Conservation (phyloP, 2,888 invertebrate genomes). For the Drosophila kokeensis region DNA sequence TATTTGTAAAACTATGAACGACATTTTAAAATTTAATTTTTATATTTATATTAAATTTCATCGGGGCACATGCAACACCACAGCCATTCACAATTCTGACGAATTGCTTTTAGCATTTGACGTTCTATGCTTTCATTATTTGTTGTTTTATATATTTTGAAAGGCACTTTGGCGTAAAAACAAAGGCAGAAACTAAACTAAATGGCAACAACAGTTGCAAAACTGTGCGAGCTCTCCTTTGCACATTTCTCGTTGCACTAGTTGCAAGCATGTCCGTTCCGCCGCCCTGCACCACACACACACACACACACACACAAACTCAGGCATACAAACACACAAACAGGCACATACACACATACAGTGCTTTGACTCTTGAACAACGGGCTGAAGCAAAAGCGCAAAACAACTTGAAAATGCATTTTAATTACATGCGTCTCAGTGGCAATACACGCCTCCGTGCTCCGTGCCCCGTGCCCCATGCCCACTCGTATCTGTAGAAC, state of each 20-base stretch:
- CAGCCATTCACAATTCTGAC: constrained; percentile 3
- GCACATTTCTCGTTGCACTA: constrained; percentile 25
- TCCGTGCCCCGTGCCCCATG: background rate
- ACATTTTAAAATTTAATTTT: background rate
- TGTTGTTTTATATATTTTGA: constrained; percentile 37
- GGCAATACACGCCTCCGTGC: constrained; percentile 35
- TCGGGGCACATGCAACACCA: constrained; percentile 13
- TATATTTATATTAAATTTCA: constrained; percentile 2
- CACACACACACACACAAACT: background rate
- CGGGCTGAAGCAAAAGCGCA: constrained; percentile 40
- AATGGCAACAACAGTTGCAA: constrained; percentile 70
- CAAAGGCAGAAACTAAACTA: constrained; percentile 54
- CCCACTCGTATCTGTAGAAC: constrained; percentile 5
- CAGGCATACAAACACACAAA: background rate
- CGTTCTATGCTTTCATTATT: constrained; percentile 39
- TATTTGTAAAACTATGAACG: background rate
- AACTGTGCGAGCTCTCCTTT: constrained; percentile 35
- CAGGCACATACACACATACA: background rate
- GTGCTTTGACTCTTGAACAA: constrained; percentile 42
- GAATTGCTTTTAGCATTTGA: constrained; percentile 37
- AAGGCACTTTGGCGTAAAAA: constrained; percentile 60
- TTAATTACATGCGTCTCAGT: constrained; percentile 72
- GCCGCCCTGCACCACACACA: background rate
- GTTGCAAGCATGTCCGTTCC: background rate
- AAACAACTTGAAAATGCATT: constrained; percentile 73